Evolutionary conservation across 2,888 invertebrate species (phyloP).

Genomic region (Oligia strigilis): DNA sequence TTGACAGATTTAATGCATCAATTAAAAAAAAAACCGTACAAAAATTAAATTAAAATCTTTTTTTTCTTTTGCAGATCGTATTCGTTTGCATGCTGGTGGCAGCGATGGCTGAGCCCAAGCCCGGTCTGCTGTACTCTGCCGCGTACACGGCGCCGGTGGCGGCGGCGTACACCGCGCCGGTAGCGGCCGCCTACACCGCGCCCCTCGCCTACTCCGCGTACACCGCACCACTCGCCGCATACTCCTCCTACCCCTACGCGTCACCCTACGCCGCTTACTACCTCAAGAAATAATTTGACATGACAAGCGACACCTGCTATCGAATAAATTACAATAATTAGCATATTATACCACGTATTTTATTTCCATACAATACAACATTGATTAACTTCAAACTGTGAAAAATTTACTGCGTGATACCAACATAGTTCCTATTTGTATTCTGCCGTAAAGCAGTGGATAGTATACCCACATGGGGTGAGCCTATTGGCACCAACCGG

Average conservation of each 20-base stretch:
- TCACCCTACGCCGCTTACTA: conserved; percentile 67
- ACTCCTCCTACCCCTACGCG: conserved; percentile 75
- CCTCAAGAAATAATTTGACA: conserved; percentile 42
- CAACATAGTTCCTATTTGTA: background rate
- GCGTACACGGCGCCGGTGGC: conserved; percentile 75
- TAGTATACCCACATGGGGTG: background rate
- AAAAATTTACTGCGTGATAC: background rate
- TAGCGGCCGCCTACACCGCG: conserved; percentile 75
- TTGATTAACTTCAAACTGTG: background rate
- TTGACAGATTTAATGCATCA: too few relatives aligned
- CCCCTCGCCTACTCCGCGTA: conserved; percentile 79
- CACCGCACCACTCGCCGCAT: conserved; percentile 73
- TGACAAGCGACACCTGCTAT: background rate
- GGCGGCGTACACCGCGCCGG: conserved; percentile 75
- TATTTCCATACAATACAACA: conserved; percentile 4
- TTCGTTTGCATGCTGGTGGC: conserved; percentile 80
- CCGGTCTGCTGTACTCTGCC: conserved; percentile 71
- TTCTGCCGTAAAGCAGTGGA: background rate
- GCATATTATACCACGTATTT: conserved; percentile 1
- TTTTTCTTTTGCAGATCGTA: conserved; percentile 72
- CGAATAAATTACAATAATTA: conserved; percentile 7
- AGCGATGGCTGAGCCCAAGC: conserved; percentile 65
- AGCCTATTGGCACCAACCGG: background rate
- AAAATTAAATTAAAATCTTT: background rate
- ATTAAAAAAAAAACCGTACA: background rate